Conservation (phyloP, 2,113 vertebrate genomes). For the Myrmecobius fasciatus region DNA sequence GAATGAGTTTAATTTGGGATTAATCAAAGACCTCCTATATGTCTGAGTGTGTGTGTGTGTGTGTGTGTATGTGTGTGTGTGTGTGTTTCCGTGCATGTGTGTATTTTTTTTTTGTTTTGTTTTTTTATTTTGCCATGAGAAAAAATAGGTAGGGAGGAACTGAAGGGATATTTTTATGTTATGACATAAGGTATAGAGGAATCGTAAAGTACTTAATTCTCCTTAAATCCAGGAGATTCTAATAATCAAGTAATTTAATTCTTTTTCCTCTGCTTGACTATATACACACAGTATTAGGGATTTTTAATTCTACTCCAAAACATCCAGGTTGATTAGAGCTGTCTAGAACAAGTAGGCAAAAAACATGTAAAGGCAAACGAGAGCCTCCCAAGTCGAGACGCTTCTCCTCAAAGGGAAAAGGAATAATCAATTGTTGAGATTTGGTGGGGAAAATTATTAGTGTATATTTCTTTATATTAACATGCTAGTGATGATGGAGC, state of each 20-base stretch:
- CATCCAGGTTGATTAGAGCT: background rate
- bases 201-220: background rate
- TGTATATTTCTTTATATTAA: background rate
- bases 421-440: background rate
- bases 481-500: background rate
- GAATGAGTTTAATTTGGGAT: background rate
- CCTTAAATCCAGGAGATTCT: background rate
- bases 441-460: background rate
- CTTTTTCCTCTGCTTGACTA: background rate
- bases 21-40: background rate
- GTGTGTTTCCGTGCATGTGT: background rate
- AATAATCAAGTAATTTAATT: background rate
- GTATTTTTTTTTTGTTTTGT: too few species aligned
- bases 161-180: background rate
- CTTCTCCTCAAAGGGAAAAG: background rate
- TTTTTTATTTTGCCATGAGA: background rate
- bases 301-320: background rate
- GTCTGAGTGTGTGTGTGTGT: too few species aligned
- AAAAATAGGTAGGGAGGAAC: background rate
- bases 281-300: background rate
- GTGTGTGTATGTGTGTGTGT: too few species aligned
- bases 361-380: background rate
- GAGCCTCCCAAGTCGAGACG: background rate
- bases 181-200: background rate
- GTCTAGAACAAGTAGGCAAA: background rate